Conservation (phyloP, 2,113 vertebrate species). For the Rhombomys opimus region DNA sequence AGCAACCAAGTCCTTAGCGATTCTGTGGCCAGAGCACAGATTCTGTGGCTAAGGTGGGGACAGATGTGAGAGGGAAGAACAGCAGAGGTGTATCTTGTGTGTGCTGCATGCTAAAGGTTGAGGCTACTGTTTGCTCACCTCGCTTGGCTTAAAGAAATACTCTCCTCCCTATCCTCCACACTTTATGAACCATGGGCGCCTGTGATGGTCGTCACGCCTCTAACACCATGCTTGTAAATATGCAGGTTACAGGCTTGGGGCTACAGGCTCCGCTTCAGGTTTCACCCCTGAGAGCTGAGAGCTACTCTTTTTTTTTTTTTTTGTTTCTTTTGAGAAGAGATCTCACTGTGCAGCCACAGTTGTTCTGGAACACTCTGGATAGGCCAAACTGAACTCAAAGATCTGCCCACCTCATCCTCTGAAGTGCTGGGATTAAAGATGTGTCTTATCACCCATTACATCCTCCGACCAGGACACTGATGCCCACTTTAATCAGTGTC, state of each 20-base stretch:
- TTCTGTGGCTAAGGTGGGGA: background rate
- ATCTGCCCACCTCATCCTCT: background rate
- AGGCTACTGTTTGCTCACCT: background rate
- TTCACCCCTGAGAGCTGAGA: background rate
- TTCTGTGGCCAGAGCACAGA: background rate
- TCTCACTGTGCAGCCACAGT: background rate
- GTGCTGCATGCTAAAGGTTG: too few relatives aligned
- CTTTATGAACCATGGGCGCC: background rate
- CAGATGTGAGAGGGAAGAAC: rapidly evolving
- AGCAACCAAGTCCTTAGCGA: background rate
- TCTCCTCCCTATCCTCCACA: too few relatives aligned
- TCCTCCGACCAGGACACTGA: too few relatives aligned
- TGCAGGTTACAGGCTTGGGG: too few relatives aligned
- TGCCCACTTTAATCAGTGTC: background rate
- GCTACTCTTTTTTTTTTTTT: background rate
- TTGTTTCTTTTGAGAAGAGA: background rate
- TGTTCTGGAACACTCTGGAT: background rate
- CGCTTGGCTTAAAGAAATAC: background rate
- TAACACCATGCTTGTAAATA: rapidly evolving
- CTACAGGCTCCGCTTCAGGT: background rate
- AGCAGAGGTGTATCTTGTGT: background rate
- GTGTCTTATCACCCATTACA: background rate
- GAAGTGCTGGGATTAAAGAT: background rate
- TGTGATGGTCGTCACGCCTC: background rate
- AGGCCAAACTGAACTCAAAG: background rate